phyloP scores from a whole-genome alignment of 2,113 vertebrate genomes.

The Melospiza georgiana region DNA sequence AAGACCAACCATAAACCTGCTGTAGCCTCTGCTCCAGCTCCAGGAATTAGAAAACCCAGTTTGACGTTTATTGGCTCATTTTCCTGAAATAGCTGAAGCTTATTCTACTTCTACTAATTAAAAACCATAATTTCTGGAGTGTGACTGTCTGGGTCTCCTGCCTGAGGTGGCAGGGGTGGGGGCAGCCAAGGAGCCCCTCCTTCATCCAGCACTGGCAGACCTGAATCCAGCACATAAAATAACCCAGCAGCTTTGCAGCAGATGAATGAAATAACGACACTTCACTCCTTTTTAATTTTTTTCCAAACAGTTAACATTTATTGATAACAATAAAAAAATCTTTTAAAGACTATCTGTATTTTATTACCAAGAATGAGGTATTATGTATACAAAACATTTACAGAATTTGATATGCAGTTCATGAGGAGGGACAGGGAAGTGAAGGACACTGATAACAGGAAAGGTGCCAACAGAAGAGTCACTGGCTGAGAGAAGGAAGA shows the following conservation, averaged over 20 bases:
- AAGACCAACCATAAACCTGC: not conserved
- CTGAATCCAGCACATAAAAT: not conserved
- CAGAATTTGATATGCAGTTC: conserved; percentile 74
- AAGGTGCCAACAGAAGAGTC: not conserved
- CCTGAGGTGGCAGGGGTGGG: not conserved
- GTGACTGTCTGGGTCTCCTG: not conserved
- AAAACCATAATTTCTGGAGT: not conserved
- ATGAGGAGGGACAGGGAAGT: conserved; percentile 22
- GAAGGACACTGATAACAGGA: conserved; percentile 2
- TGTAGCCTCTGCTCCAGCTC: not conserved
- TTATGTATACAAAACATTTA: conserved; percentile 83
- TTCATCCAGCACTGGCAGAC: not conserved
- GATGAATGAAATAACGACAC: not conserved
- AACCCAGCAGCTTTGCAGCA: not conserved
- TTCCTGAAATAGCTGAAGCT: not conserved
- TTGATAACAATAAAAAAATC: conserved; percentile 81
- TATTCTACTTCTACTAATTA: not conserved
- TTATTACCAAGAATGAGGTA: conserved; percentile 83
- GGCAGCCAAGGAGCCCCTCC: not conserved
- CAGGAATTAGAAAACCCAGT: not conserved
- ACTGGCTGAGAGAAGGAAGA: not conserved
- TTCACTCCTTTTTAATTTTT: not conserved
- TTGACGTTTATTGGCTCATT: not conserved
- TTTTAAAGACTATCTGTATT: conserved; percentile 81
- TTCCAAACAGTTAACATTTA: conserved; percentile 82